Base-by-base conservation (phyloP, 2,113 vertebrate genomes). In the Proteles cristata region DNA sequence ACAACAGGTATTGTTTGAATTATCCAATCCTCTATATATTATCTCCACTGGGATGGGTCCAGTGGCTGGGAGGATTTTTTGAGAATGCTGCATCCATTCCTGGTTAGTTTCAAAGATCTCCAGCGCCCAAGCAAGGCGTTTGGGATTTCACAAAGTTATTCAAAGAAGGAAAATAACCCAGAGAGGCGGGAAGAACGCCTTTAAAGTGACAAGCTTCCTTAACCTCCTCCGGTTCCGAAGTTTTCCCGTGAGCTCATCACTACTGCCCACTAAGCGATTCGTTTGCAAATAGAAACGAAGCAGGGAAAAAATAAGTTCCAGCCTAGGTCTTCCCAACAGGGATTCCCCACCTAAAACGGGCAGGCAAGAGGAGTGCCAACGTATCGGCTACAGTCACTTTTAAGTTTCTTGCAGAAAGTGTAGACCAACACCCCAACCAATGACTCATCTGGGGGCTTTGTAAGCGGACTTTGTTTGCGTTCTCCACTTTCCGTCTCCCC, bases 381-480 rank as follows among this genome's bases (percentile, higher is more conserved):
- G 31, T 33, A 88, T 25, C 68, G 45, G 90, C 92, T 39, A 79
- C 80, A 71, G 87, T 45, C 84, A 43, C 97, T 93, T 93, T 76
- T 50, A 96, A 97, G 93, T 95, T 97, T 96, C 94, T 95, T 55
- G 93, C 88, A 90, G 58, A 96, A 96, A 93, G 77, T 97, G 93
- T 96, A 94, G 96, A 97, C 96, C 95, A 95, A 94, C 97, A 98
- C 97, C 98, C 98, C 95, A 90, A 96, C 63, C 14, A 97, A 96
- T 98, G 98, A 99, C 98, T 99, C 98, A 98, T 98, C 98, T 83
- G 12, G 97, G 93, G 96, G 97, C 98, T 98, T 86, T 96, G 98
- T 66, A 76, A 76, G 97, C 96, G 84, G 98, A 98, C 98, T 98
- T 94, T 65, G 94, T 98, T 98, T 95, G 97, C 96, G 82, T 98